Base-by-base conservation (phyloP, 2,113 vertebrate genomes). In the Dascyllus trimaculatus region DNA sequence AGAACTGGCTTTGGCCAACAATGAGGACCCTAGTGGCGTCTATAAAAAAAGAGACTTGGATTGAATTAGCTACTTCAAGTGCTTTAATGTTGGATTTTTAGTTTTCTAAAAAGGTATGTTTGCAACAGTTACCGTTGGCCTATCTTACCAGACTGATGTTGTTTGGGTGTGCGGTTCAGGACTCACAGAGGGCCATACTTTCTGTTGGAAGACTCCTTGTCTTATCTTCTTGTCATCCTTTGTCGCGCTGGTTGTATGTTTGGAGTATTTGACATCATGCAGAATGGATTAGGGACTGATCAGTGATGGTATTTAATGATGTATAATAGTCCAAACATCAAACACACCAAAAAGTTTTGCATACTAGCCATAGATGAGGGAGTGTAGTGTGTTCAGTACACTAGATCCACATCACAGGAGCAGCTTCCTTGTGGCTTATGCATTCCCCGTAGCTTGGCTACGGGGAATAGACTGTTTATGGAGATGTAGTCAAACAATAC, bases 401-500 rank as follows among this genome's bases (percentile, higher is more conserved):
- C 13, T 24, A 8, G 32, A 59, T 54, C 60, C 19, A 26, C 25
- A 75, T 74, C 65, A 18, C 58, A 67, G 52, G 45, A 52, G 57
- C 63, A 76, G 24, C 48, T 51, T 74, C 49, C 15, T n/a, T 54
- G 19, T 17, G 14, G n/a, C 26, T 11, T 15, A 53, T n/a, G 45
- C 26, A 35, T 32, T 59, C 3, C 14, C 2, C 21, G 32, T 2
- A 21, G 46, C n/a, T 81, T 75, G 57, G 22, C 19, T 58, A 24
- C 21, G 71, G 66, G 63, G n/a, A 5, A 21, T 29, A 53, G 54
- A 56, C 26, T 81, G 32, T 59, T 67, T 75, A 59, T 81, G 57
- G 53, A 46, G 64, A 72, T 84, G 19, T 35, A 52, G 45, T 53
- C 32, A 43, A 70, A 65, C 26, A 51, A 38, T 48, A 62, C 19